These are phyloP conservation scores for Drosophila emarginata DNA, from an alignment of 2,888 invertebrate genomes.

Conservation along the genomic window DNA sequence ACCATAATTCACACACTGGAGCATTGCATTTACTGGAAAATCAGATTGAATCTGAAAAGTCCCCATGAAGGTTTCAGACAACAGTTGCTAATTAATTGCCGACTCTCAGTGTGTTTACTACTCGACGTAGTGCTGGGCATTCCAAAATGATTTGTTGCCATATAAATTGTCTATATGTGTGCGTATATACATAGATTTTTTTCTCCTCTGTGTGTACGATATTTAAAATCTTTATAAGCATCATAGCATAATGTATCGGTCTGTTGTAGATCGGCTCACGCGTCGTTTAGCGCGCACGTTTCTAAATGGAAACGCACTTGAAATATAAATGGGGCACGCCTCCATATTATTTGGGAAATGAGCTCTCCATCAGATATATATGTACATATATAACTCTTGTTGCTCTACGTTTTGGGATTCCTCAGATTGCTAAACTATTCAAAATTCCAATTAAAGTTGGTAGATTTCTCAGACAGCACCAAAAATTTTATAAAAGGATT, in stretches of 20 bases:
- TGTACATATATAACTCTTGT: background rate
- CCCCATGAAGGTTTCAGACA: constrained; percentile 29
- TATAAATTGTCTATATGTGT: constrained; percentile 22
- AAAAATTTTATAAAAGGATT: background rate
- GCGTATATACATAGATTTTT: background rate
- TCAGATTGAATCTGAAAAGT: constrained; percentile 19
- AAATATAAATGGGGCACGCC: constrained; percentile 59
- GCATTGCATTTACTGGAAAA: no score
- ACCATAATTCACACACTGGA: constrained; percentile 37
- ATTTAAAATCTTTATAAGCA: constrained; percentile 29
- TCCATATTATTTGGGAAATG: constrained; percentile 9
- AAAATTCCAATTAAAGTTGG: background rate
- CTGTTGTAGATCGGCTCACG: constrained; percentile 64
- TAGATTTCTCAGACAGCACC: background rate
- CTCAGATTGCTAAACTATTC: no score
- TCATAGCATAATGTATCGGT: constrained; percentile 21
- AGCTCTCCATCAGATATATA: no score
- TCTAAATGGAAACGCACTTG: constrained; percentile 56
- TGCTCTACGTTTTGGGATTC: background rate
- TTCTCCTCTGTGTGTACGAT: constrained; percentile 12
- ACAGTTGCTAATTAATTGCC: constrained; percentile 57
- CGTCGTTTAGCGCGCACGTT: constrained; percentile 63
- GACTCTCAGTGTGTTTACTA: constrained; percentile 27
- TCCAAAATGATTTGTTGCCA: constrained; percentile 45
- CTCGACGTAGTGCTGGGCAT: constrained; percentile 24